Evolutionary conservation across 2,888 invertebrate species (phyloP).

Genomic region (Pyrrhia umbra): DNA sequence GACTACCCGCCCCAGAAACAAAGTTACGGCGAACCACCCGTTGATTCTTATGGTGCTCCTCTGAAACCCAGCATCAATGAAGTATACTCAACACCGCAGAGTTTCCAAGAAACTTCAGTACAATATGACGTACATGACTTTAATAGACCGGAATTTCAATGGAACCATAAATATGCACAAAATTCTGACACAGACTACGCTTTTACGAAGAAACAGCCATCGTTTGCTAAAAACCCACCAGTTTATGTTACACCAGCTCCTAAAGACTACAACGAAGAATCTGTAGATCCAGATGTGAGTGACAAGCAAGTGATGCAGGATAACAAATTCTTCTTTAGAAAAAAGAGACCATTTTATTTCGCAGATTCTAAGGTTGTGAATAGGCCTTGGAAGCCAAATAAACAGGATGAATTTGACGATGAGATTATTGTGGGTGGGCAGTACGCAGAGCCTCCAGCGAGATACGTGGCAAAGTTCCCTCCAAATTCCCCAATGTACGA

Average conservation of each 20-base stretch:
- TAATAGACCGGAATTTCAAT: constrained; percentile 62
- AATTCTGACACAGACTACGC: constrained; percentile 61
- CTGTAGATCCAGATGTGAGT: neutral
- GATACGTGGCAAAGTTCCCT: constrained; percentile 73
- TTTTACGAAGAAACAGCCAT: constrained; percentile 35
- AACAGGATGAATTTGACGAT: constrained; percentile 61
- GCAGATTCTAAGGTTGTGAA: constrained; percentile 64
- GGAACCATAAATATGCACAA: constrained; percentile 64
- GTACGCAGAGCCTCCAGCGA: constrained; percentile 85
- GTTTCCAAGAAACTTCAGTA: constrained; percentile 53
- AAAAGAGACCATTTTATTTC: constrained; percentile 64
- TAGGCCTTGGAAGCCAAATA: constrained; percentile 67
- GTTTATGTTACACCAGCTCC: constrained; percentile 33
- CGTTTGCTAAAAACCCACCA: constrained; percentile 1
- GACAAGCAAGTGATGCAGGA: constrained; percentile 24
- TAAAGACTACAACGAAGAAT: constrained; percentile 9
- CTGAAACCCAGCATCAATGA: constrained; percentile 64
- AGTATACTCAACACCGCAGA: constrained; percentile 60
- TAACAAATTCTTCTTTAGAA: constrained; percentile 57
- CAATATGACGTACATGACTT: constrained; percentile 50
- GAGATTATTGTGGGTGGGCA: constrained; percentile 81
- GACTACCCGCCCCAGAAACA: constrained; percentile 63
- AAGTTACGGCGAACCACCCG: constrained; percentile 74
- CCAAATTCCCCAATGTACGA: constrained; percentile 66
- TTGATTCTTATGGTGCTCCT: constrained; percentile 78